phyloP scores from a whole-genome alignment of 2,797 vertebrate genomes.

The Antrozous pallidus region DNA sequence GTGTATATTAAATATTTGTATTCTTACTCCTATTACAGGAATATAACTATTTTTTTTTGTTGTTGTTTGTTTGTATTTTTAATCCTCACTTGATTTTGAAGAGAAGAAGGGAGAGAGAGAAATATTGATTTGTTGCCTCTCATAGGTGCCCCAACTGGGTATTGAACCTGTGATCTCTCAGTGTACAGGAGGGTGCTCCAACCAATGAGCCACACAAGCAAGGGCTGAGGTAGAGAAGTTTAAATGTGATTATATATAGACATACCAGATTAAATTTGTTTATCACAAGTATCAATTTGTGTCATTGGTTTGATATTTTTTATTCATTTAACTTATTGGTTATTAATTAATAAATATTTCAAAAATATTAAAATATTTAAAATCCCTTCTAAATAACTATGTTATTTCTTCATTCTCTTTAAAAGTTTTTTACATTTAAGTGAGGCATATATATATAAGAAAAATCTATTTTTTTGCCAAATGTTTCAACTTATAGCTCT shows the following conservation, averaged over 20 bases:
- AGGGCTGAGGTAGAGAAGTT: background rate
- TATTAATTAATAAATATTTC: background rate
- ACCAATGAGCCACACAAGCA: background rate
- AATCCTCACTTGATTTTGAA: background rate
- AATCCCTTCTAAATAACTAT: background rate
- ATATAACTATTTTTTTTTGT: background rate
- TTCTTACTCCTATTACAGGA: background rate
- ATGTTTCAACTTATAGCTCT: background rate
- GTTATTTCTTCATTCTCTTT: background rate
- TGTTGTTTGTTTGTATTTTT: background rate
- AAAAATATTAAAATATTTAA: constrained; percentile 7
- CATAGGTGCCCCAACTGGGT: background rate
- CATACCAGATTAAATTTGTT: background rate
- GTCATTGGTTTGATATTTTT: background rate
- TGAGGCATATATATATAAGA: background rate
- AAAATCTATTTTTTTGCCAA: background rate
- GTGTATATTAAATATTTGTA: background rate
- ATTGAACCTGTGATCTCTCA: background rate
- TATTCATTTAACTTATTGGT: background rate
- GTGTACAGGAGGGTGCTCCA: background rate
- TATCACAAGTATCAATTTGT: background rate
- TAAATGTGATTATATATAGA: background rate
- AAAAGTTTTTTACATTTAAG: background rate
- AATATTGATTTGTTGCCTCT: background rate
- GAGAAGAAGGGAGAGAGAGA: background rate